Evolutionary conservation across 2,113 vertebrate species (phyloP).

Genomic region (Rafetus swinhoei): DNA sequence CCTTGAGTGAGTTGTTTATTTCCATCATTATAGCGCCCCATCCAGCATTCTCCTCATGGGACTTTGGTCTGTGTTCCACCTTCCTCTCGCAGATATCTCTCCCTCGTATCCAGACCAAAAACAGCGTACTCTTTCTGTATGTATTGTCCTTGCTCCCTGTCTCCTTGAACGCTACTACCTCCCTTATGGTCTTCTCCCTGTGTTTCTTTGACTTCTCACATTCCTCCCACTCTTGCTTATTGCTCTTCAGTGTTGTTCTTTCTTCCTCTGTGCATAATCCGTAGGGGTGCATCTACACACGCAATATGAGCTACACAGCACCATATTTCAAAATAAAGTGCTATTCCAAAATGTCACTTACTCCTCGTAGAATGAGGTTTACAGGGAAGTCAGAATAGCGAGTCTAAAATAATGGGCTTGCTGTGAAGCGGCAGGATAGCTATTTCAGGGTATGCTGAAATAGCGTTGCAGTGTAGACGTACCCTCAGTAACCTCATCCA

Average conservation of each 20-base stretch:
- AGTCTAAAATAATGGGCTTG: too few relatives aligned
- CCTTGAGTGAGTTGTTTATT: neutral
- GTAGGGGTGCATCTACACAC: neutral
- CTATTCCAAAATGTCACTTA: too few relatives aligned
- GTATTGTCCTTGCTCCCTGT: neutral
- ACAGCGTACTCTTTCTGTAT: neutral
- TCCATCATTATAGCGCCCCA: fast-evolving
- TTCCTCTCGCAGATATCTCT: fast-evolving
- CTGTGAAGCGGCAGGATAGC: too few relatives aligned
- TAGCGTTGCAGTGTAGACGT: too few relatives aligned
- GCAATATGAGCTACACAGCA: too few relatives aligned
- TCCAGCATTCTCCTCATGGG: fast-evolving
- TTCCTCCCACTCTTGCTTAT: neutral
- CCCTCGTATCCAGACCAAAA: neutral
- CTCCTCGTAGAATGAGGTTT: too few relatives aligned
- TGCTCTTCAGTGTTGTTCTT: neutral
- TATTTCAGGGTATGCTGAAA: too few relatives aligned
- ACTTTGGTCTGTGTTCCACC: neutral
- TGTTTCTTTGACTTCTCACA: neutral
- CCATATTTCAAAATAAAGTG: too few relatives aligned
- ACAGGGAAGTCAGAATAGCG: too few relatives aligned
- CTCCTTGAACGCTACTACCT: neutral
- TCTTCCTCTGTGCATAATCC: neutral
- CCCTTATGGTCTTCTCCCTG: neutral
- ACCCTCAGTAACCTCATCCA: neutral